phyloP scores from a whole-genome alignment of 2,888 invertebrate genomes.

The Pseudococcus viburni region DNA sequence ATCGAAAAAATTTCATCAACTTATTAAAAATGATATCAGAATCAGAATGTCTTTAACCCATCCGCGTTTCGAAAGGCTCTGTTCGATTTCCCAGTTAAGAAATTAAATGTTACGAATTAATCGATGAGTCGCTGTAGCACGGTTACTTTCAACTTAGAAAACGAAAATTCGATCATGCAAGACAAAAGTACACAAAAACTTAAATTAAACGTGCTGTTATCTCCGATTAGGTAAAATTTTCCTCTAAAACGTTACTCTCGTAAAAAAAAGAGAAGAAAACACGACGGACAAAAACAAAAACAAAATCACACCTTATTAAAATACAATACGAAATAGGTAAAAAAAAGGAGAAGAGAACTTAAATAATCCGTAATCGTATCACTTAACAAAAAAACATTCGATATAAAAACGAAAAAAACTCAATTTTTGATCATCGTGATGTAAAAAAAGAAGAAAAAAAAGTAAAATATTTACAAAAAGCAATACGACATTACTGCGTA shows the following conservation, averaged over 20 bases:
- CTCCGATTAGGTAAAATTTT: conserved; percentile 19
- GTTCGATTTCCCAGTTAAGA: not conserved
- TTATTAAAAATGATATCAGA: not conserved
- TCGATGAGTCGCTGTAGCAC: conserved; percentile 1
- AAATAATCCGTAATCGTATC: conserved; percentile 20
- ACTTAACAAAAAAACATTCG: conserved; percentile 39
- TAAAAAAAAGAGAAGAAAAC: not conserved
- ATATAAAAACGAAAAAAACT: conserved; percentile 2
- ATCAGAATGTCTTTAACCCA: not conserved
- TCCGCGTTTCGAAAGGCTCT: not conserved
- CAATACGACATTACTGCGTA: conserved; percentile 50
- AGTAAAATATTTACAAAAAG: conserved; percentile 40
- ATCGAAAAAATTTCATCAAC: not conserved
- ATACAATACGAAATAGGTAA: conserved; percentile 34
- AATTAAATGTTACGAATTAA: conserved; percentile 29
- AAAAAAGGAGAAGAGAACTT: not conserved
- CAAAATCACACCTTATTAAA: conserved; percentile 38
- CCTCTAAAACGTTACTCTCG: not conserved
- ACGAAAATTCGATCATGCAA: conserved; percentile 8
- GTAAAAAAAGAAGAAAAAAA: not conserved
- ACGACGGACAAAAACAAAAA: conserved; percentile 11
- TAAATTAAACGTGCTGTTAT: conserved; percentile 45
- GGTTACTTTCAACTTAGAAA: not conserved
- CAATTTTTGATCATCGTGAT: conserved; percentile 48
- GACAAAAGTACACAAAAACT: conserved; percentile 21